Evolutionary conservation across 2,113 vertebrate genomes (phyloP), one percentile per base, ranked within the genome.

Genomic region (Columba livia): DNA sequence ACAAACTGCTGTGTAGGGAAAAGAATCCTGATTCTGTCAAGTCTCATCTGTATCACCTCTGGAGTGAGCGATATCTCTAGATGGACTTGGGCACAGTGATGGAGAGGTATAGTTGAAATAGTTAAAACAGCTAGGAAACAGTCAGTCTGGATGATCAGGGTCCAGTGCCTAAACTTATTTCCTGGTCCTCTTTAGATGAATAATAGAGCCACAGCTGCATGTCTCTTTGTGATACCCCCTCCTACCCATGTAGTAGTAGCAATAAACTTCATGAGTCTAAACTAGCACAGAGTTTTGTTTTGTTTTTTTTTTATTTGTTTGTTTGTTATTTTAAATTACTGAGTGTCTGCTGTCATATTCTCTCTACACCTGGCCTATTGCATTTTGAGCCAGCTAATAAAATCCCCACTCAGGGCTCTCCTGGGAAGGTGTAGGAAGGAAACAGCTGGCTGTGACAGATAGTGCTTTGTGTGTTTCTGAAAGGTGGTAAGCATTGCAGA

Each of bases 351-450:
- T 91, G 70, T 56, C 64, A 51, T 26, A 34, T 42, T 18, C 17
- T 62, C 36, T 79, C 40, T 51, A 77, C 93, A 96, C 71, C 93
- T 94, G 93, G 87, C 48, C 81, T 66, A 11, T 32, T 92, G 32
- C 56, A 64, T 79, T 86, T 94, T 80, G 54, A 94, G 77, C 42
- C 79, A 95, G 69, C 51, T 96, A 86, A 93, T 90, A 85, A 92
- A 92, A 84, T 71, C 32, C 71, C 47, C 12, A 13, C 61, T 70
- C 40, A 61, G 50, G 21, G 17, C 36, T 81, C 88, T 51, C 81
- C 66, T 25, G 86, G 87, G 94, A 91, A 71, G 81, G 48, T 79
- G n/a, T 20, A 50, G 74, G 42, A 73, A 85, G 58, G 44, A 82
- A 92, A 93, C 81, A 92, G 57, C 84, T 95, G 94, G 18, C 73